Base-by-base conservation (phyloP, 2,888 invertebrate genomes). In the Orchesellides sinensis region DNA sequence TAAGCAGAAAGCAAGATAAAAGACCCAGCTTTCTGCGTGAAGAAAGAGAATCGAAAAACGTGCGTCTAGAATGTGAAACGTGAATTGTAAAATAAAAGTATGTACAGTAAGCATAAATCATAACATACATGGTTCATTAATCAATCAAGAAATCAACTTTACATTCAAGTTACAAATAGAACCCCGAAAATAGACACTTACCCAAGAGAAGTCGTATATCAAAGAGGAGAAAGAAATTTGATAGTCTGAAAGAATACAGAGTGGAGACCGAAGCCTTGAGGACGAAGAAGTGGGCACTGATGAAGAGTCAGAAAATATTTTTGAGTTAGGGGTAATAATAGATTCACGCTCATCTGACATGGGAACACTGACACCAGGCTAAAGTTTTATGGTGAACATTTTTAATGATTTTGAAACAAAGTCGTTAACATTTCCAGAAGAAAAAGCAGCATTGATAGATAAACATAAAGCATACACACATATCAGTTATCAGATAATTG, bases 291-390 rank as follows among this genome's bases (percentile, higher is more conserved):
- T 77, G 49, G 83, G 69, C 59, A 73, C 70, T 66, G 73, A 70
- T 74, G 72, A 66, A 59, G 68, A 65, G 56, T 80, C 86, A 27
- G 78, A 69, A 70, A 78, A 84, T 21, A 74, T 85, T 79, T 84
- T 83, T 2, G 86, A 85, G 73, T 85, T 86, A 35, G 85, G 87
- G 10, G 86, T 86, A 27, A 86, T 85, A 35, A 86, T 85, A 23
- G 84, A 81, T 54, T 84, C 84, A 63, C 83, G 79, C 21, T 83
- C 86, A 27, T 86, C 85, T 25, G 83, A 87, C 86, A 87, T 87
- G 35, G 87, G 85, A 32, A 86, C 85, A 47, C 85, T 85, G 25
- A 86, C 85, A 72, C 86, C 86, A 40, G 86, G 84, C 86, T 85
- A 63, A 12, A 23, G 19, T 72, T 59, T 47, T 19, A 19, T 32